Conservation (phyloP, 2,113 vertebrate species). For the Propithecus coquereli region DNA sequence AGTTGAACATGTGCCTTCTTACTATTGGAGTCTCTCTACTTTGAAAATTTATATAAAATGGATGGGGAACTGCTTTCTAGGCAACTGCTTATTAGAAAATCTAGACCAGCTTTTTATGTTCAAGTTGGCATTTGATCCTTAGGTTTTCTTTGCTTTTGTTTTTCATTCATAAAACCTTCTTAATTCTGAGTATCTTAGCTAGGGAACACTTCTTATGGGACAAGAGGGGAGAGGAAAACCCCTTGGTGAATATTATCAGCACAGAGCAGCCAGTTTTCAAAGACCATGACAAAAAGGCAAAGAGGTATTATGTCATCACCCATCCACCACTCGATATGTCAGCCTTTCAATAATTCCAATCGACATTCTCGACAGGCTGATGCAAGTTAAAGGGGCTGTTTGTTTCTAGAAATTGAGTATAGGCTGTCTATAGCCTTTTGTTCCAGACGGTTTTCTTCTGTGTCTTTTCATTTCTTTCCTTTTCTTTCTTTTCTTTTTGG, state of each 20-base stretch:
- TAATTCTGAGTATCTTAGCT: conserved; percentile 59
- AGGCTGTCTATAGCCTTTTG: conserved; percentile 67
- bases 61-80: conserved; percentile 18
- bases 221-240: conserved; percentile 23
- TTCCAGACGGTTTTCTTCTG: conserved; percentile 63
- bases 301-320: conserved; percentile 74
- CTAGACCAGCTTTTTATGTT: conserved; percentile 27
- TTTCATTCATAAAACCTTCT: conserved; percentile 52
- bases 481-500: conserved; percentile 61
- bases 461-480: conserved; percentile 67
- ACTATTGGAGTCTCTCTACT: background rate
- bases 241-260: conserved; percentile 74
- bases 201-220: conserved; percentile 64
- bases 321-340: conserved; percentile 70
- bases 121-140: conserved; percentile 39
- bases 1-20: background rate
- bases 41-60: conserved; percentile 28
- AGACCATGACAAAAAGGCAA: conserved; percentile 55
- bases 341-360: conserved; percentile 68
- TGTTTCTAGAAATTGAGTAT: conserved; percentile 65
- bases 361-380: conserved; percentile 62
- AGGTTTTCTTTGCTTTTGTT: conserved; percentile 43
- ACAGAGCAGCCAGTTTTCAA: conserved; percentile 71
- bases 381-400: conserved; percentile 58
- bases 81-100: conserved; percentile 2